A percentile compares a stretch with the other conserved stretches of the same genome.
Evolutionary conservation across 1,140 invertebrate species (phyloP).

Genomic region (Drosophila pachea): DNA sequence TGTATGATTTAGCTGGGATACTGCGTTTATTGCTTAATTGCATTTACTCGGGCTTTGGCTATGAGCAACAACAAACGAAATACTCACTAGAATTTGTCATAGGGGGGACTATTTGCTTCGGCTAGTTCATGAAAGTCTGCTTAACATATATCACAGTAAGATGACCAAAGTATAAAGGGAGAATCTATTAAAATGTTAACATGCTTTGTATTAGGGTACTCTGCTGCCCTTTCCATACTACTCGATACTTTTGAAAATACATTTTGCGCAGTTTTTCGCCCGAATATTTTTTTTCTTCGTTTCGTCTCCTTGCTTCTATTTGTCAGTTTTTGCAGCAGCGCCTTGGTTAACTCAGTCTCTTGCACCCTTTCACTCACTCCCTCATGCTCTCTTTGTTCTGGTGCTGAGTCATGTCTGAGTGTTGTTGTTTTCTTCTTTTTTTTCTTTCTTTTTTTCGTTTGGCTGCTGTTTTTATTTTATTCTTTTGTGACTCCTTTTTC

Average conservation of each 20-base stretch:
- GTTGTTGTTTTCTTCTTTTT: conserved; percentile 27
- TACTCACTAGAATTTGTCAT: neutral
- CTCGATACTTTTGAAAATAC: too few species aligned
- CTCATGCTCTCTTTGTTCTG: conserved; percentile 24
- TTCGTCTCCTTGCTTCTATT: conserved; percentile 16
- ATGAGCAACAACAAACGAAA: neutral
- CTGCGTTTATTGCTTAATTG: conserved; percentile 15
- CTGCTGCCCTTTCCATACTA: too few species aligned
- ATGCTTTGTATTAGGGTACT: too few species aligned
- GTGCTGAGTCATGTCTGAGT: conserved; percentile 48
- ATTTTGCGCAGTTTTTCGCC: too few species aligned
- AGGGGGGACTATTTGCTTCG: neutral
- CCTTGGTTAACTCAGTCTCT: conserved; percentile 18
- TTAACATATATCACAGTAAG: neutral
- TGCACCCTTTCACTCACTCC: neutral
- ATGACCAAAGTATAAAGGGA: too few species aligned
- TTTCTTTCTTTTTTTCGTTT: conserved; percentile 12
- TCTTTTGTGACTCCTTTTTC: conserved; percentile 52
- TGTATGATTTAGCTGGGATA: conserved; percentile 3
- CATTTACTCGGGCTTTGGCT: conserved; percentile 19
- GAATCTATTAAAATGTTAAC: too few species aligned
- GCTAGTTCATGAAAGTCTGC: neutral
- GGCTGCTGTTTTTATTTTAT: conserved; percentile 30
- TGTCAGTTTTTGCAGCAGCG: conserved; percentile 20
- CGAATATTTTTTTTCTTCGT: neutral